Evolutionary conservation across 2,888 invertebrate species (phyloP).

Genomic region (Hyalella azteca): DNA sequence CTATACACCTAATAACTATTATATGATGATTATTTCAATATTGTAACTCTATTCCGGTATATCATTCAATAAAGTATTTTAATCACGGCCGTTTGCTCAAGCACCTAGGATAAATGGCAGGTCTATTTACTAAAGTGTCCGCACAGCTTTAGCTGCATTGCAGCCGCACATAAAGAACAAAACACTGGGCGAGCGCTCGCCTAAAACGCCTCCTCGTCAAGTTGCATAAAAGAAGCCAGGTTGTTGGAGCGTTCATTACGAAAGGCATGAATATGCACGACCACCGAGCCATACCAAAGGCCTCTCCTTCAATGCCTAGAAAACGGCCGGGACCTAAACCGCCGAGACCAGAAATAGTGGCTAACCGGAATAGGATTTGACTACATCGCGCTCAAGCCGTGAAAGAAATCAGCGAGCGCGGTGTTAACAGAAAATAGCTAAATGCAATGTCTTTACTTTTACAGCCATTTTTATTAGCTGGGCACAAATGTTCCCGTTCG

Average conservation of each 20-base stretch:
- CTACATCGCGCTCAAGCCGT: neutral
- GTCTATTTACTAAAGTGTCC: too few relatives aligned
- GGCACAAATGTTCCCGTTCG: too few relatives aligned
- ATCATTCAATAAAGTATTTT: too few relatives aligned
- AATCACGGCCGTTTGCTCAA: too few relatives aligned
- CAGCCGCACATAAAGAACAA: conserved; percentile 4
- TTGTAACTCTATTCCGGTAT: too few relatives aligned
- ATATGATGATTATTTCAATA: too few relatives aligned
- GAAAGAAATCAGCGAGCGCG: neutral
- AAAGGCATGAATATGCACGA: conserved; percentile 18
- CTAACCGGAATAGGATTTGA: neutral
- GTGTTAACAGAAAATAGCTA: too few relatives aligned
- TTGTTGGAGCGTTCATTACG: conserved; percentile 32
- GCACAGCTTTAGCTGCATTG: neutral
- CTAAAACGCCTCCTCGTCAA: conserved; percentile 20
- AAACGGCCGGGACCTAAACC: conserved; percentile 12
- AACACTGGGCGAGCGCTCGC: neutral
- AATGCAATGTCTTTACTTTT: too few relatives aligned
- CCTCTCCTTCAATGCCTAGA: neutral
- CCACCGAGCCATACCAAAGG: neutral
- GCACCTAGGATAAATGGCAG: too few relatives aligned
- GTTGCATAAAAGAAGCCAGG: conserved; percentile 30
- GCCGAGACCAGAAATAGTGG: neutral
- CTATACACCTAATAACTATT: too few relatives aligned
- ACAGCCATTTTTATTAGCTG: too few relatives aligned